Evolutionary conservation across 2,113 vertebrate genomes (phyloP), one percentile per base, ranked within the genome.

Genomic region (Candoia aspera): DNA sequence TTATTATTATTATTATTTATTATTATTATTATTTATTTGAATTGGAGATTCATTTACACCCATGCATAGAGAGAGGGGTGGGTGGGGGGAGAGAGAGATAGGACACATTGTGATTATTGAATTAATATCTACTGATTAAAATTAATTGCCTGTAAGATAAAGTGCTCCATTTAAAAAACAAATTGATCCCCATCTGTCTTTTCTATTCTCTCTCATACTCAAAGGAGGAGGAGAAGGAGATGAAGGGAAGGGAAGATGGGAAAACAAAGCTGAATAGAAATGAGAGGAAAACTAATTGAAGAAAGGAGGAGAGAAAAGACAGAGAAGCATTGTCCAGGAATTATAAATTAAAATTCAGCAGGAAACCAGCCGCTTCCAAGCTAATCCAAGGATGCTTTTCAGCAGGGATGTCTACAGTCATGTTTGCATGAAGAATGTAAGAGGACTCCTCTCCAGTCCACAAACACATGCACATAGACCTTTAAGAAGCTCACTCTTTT

Each of bases 261-360:
- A 37, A 37, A 37, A 37, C 68, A 73, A 73, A 73, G 13, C n/a
- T 33, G 68, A 73, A 73, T 73, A 73, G n/a, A 73, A 17, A 19
- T 17, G 26, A 64, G 11, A 64, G 29, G 62, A 64, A 29, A 49
- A 49, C 49, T 49, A 49, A 49, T 49, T 5, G 49, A 49, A 49
- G 49, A 49, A 37, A 79, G n/a, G 0, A 8, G n/a, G 12, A n/a
- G 0, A 13, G 12, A 1, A 2, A 8, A 1, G 1, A 64, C 2
- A 29, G n/a, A 17, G 8, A 19, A 42, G 33, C 73, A 79, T 79
- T 79, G 8, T 79, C 73, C 73, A 79, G 73, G 73, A 42, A 79
- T 79, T 42, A 42, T 79, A 79, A 79, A 42, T 79, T 42, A 21
- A 42, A 21, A 79, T 79, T 79, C 73, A 79, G 13, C 13, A 17